Conservation (phyloP, 2,113 vertebrate genomes). For the Megaceryle torquata region DNA sequence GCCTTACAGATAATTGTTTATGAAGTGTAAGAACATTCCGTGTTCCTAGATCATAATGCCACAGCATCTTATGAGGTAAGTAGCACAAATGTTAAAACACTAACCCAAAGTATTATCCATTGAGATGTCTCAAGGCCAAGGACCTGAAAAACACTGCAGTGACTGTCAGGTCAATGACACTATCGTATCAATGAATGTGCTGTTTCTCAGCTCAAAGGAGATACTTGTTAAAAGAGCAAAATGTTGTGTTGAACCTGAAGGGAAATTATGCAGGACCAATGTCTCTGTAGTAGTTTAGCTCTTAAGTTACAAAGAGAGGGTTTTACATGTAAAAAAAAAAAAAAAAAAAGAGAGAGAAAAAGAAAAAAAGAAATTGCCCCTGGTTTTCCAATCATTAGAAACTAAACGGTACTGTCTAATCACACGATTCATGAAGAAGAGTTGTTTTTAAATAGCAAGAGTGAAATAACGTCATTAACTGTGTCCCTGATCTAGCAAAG, state of each 20-base stretch:
- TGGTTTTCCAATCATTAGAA: not conserved
- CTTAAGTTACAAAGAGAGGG: not conserved
- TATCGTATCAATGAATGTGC: not conserved
- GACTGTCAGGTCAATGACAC: not conserved
- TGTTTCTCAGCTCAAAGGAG: not conserved
- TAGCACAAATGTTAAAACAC: not conserved
- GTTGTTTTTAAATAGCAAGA: not conserved
- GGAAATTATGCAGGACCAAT: conserved; percentile 15
- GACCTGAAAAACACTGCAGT: not conserved
- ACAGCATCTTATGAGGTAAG: not conserved
- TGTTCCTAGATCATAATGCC: not conserved
- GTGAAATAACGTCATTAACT: not conserved
- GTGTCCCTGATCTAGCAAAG: not conserved
- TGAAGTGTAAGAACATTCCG: not conserved
- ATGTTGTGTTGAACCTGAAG: not conserved
- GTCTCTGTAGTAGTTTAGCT: not conserved
- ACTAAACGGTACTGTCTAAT: not conserved
- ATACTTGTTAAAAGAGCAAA: conserved; percentile 34
- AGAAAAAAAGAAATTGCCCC: not conserved
- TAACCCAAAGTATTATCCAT: not conserved
- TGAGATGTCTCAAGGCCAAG: not conserved
- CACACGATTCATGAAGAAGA: not conserved
- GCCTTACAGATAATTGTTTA: not conserved
- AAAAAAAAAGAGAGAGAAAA: not conserved
- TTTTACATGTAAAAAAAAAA: not conserved